Base-by-base conservation (phyloP, 2,888 invertebrate genomes). In the Linnaemya vulpina region DNA sequence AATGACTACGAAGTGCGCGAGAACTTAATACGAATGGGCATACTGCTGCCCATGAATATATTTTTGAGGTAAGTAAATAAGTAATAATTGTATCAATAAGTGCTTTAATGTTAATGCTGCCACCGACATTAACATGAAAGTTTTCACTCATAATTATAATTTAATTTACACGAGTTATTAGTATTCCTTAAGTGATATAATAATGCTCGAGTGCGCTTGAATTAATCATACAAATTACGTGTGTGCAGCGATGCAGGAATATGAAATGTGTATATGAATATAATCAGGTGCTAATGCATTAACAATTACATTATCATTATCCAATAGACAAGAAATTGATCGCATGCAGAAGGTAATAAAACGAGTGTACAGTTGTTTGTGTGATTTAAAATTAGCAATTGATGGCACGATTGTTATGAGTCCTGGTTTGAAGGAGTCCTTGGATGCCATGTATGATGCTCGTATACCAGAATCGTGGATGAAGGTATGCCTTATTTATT, bases 361-460 rank as follows among this genome's bases (percentile, higher is more conserved):
- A 89, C 94, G 93, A 5, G 98, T 98, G 0, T 94, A 95, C 70
- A 94, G 94, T 0, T 98, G 98, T 8, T 93, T 99, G 65, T 95
- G 95, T 75, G 97, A 99, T 92, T 93, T 99, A 68, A 98, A 98
- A 92, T 93, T 98, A 86, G 99, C 99, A 15, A 98, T 99, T 86
- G 98, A 99, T 90, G 99, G 99, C 43, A 98, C 98, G 0, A 98
- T 99, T 88, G 96, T 99, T 35, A 99, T 99, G 98, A 98, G 98
- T 89, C 97, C 98, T 90, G 95, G 95, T 25, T 93, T 99, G 40
- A 94, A 97, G 84, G 96, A 96, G 88, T 96, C 98, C 0, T 93
- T 99, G 46, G 98, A 99, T 91, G 97, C 98, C 15, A 98, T 99
- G 97, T 98, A 98, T 90, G 98, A 99, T 91, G 98, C 98, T 1